Conservation (phyloP, 2,888 invertebrate species). For the Branchellion lobata region DNA sequence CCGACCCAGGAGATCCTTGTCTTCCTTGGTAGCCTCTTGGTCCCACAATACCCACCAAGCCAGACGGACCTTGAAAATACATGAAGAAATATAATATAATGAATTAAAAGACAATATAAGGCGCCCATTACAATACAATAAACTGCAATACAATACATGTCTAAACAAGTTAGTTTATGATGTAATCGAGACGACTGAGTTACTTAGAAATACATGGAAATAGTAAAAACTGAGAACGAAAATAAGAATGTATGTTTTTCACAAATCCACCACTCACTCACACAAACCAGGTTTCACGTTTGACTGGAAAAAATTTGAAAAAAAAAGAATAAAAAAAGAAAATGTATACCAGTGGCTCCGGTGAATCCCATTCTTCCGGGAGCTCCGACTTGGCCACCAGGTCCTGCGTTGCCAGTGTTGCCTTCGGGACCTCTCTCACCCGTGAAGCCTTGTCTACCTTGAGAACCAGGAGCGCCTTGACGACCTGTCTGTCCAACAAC, state of each 20-base stretch:
- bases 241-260: too few species aligned
- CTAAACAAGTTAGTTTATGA: too few species aligned
- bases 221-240: too few species aligned
- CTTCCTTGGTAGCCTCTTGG: constrained; percentile 33
- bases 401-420: background rate
- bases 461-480: background rate
- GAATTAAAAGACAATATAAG: too few species aligned
- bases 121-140: too few species aligned
- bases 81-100: background rate
- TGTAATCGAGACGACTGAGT: too few species aligned
- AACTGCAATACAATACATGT: too few species aligned
- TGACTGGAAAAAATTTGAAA: too few species aligned
- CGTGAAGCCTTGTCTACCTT: constrained; percentile 10
- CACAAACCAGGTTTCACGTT: too few species aligned
- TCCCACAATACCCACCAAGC: constrained; percentile 38
- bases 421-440: background rate
- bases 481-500: background rate
- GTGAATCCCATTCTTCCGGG: background rate
- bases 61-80: constrained; percentile 17
- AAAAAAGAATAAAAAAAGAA: too few species aligned
- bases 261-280: too few species aligned
- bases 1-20: constrained; percentile 30
- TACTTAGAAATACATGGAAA: too few species aligned
- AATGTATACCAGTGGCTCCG: background rate
- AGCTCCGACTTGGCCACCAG: background rate